These are phyloP conservation scores for Leptopilina boulardi DNA, from an alignment of 1,140 invertebrate species.

Conservation along the genomic window DNA sequence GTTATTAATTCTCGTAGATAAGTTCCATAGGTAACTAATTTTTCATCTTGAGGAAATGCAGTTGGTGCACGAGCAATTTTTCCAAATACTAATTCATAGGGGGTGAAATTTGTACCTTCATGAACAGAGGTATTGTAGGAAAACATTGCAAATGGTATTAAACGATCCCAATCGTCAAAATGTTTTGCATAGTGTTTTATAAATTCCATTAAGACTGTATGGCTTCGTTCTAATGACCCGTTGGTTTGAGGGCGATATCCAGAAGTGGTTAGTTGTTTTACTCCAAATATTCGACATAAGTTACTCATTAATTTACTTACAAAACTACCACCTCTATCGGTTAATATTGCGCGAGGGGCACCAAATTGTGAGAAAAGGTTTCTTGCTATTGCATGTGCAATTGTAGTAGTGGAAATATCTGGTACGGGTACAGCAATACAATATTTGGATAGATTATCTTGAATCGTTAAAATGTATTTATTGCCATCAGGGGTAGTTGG, in stretches of 20 bases:
- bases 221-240: no score
- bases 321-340: slow-evolving; percentile 10
- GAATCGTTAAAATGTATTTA: slow-evolving; percentile 49
- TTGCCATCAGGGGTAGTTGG: slow-evolving; percentile 38
- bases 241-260: no score
- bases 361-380: not conserved
- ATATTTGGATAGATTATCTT: slow-evolving; percentile 50
- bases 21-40: not conserved
- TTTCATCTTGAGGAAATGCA: no score
- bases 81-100: not conserved
- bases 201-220: no score
- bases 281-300: no score
- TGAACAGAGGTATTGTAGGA: not conserved
- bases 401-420: no score
- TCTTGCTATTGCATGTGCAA: not conserved
- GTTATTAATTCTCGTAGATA: not conserved
- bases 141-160: not conserved
- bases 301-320: not conserved
- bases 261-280: no score
- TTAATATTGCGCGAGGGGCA: not conserved
- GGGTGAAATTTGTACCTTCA: not conserved
- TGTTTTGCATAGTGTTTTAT: no score
- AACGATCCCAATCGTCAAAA: no score
- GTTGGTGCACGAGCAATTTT: no score
- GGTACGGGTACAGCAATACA: slow-evolving; percentile 32